Conservation (phyloP, 2,888 invertebrate species). For the Eueremaeus valkanovi region DNA sequence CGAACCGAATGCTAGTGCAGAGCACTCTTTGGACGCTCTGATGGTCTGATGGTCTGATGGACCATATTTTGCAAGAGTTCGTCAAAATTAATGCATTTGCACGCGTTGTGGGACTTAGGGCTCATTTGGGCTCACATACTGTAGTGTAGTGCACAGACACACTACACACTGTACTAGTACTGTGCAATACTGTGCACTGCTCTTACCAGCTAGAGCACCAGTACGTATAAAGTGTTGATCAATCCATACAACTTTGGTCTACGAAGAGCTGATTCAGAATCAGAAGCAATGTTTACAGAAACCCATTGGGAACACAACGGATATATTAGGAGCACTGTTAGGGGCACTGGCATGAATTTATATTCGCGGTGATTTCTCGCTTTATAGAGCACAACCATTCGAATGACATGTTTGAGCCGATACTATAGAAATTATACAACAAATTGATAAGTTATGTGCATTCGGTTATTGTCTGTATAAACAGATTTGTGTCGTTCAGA, state of each 20-base stretch:
- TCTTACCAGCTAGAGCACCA: too few relatives aligned
- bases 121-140: not conserved
- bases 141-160: not conserved
- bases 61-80: slow-evolving; percentile 1
- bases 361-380: slow-evolving; percentile 16
- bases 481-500: not conserved
- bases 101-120: slow-evolving; percentile 13
- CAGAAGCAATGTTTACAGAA: not conserved
- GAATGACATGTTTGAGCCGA: slow-evolving; percentile 16
- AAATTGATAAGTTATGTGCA: slow-evolving; percentile 22
- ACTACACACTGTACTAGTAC: too few relatives aligned
- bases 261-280: slow-evolving; percentile 29
- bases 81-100: slow-evolving; percentile 31
- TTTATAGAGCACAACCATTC: slow-evolving; percentile 30
- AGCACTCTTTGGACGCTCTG: not conserved
- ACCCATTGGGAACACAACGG: slow-evolving; percentile 6
- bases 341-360: slow-evolving; percentile 24
- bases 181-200: too few relatives aligned
- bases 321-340: slow-evolving; percentile 25
- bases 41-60: not conserved
- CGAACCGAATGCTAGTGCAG: not conserved
- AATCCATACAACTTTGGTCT: not conserved
- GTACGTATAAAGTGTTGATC: slow-evolving; percentile 32
- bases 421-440: not conserved
- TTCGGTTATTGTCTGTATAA: not conserved